Base-by-base conservation (phyloP, 2,888 invertebrate genomes). In the Eudasyphora cyanicolor region DNA sequence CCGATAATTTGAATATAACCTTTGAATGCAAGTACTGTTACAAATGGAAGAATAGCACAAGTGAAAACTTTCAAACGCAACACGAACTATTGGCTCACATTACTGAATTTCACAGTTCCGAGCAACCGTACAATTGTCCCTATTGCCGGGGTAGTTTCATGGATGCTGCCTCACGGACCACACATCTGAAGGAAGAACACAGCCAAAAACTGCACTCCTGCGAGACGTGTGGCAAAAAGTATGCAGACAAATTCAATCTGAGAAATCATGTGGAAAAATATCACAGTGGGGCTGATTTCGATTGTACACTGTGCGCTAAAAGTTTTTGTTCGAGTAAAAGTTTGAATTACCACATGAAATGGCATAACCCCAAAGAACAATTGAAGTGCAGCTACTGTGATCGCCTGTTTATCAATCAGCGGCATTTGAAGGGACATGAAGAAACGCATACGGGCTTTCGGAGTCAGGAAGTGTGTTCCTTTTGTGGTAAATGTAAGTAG, bases 281-380 rank as follows among this genome's bases (percentile, higher is more conserved):
- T 83, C 90, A 90, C 76, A 88, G 89, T 60, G 90, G 90, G 14
- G 88, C 88, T 24, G 90, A 90, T 82, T 90, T 89, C 27, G 90
- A 90, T 78, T 90, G 90, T 80, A 85, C 77, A 0, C 76, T 87
- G 57, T 90, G 90, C 32, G 90, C 87, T 21, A 91, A 91, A 60
- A 90, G 89, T n/a, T 90, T 90, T 81, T 89, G 89, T 35, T 89
- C 91, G 3, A 87, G 89, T 7, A 90, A 91, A 76, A 91, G 91
- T 54, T 85, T 91, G 2, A 90, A 88, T 49, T 90, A 90, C 70
- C 90, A 90, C 77, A 90, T 88, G 88, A 90, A 89, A 70, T 90
- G 90, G 90, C 90, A 90, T 67, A 89, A 88, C 74, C 90, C 90
- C 19, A 87, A 89, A 24, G 87, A 88, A 2, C 89, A 90, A 78